phyloP scores from a whole-genome alignment of 1,140 invertebrate species.

The Calycopis cecrops region DNA sequence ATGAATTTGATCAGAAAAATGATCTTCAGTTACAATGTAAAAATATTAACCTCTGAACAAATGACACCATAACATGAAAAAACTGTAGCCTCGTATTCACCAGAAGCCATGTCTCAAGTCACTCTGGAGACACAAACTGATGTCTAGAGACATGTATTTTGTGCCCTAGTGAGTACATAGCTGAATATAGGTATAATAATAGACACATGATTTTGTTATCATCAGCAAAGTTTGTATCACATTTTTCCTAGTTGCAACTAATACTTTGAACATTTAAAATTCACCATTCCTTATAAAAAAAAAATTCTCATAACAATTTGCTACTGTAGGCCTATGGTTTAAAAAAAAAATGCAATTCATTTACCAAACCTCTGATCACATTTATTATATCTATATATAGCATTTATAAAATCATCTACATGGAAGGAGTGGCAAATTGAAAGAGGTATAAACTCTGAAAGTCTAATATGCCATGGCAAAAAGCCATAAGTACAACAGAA shows the following conservation, averaged over 20 bases:
- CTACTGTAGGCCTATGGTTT: slow-evolving; percentile 25
- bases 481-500: slow-evolving; percentile 77
- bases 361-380: slow-evolving; percentile 83
- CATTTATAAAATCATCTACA: slow-evolving; percentile 73
- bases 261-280: slow-evolving; percentile 8
- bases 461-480: slow-evolving; percentile 82
- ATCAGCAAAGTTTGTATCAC: background rate
- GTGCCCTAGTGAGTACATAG: too few relatives aligned
- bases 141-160: too few relatives aligned
- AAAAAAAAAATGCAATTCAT: slow-evolving; percentile 46
- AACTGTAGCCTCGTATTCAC: too few relatives aligned
- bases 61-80: too few relatives aligned
- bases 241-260: slow-evolving; percentile 3
- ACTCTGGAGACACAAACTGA: too few relatives aligned
- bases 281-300: background rate
- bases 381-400: slow-evolving; percentile 77
- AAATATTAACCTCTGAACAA: too few relatives aligned
- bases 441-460: slow-evolving; percentile 81
- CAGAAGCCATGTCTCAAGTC: too few relatives aligned
- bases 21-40: too few relatives aligned
- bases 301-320: slow-evolving; percentile 18
- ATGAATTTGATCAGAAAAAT: too few relatives aligned
- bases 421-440: slow-evolving; percentile 73
- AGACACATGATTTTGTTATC: too few relatives aligned
- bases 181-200: too few relatives aligned